Base-by-base conservation (phyloP, 2,113 vertebrate species). In the Neogobius melanostomus region DNA sequence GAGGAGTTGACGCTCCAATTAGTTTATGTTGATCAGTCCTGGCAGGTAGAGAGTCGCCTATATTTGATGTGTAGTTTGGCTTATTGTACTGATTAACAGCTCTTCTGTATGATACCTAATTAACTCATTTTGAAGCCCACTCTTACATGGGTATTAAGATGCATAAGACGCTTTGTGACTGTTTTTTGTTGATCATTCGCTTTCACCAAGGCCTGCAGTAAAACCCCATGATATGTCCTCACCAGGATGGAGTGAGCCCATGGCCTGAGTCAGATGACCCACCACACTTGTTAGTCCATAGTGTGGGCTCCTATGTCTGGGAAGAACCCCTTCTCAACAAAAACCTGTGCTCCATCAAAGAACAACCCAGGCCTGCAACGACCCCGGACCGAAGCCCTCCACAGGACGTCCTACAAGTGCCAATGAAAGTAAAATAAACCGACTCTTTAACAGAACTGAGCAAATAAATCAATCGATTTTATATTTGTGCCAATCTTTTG, bases 351-450 rank as follows among this genome's bases (percentile, higher is more conserved):
- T 68, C 66, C 2, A 45, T 75, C 64, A 56, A 74, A 51, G 70
- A 75, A 50, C 80, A 50, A 56, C 66, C n/a, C 12, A 80, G 48
- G 51, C 69, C 74, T 64, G 50, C 71, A 17, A 42, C 8, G 15
- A 46, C 42, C 8, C 42, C 68, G 11, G 83, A 82, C 36, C 66
- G 60, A 73, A 72, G 64, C 36, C 52, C 43, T 69, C 61, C 49
- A 66, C 75, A 81, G 66, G 88, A 89, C 73, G 61, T 76, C 78
- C 90, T 85, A 44, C 67, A 86, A 80, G 87, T 89, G 82, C 89
- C 90, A 67, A 86, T 92, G 85, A 90, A 78, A 90, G 92, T 94
- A 91, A 87, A 72, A 28, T 6, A 1, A 21, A 42, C 47, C 64
- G 11, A 0, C 2, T 47, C n/a, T 11, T 6, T 71, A 14, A 74